Conservation (phyloP, 2,888 invertebrate species). For the Arge pagana region DNA sequence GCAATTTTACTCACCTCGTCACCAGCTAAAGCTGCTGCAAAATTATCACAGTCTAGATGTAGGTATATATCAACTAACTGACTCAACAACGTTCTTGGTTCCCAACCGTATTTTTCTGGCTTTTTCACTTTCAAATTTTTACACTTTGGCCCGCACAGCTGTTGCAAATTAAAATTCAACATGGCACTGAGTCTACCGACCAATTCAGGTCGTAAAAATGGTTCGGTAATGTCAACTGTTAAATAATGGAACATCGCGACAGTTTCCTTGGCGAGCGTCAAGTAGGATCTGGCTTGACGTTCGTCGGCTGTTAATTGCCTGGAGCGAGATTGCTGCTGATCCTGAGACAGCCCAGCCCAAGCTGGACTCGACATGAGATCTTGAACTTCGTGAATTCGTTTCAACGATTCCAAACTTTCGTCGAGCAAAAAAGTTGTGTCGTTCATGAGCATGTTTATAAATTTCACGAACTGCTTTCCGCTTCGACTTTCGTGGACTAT, state of each 20-base stretch:
- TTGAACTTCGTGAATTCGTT: slow-evolving; percentile 86
- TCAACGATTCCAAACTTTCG: slow-evolving; percentile 91
- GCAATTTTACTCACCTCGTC: slow-evolving; percentile 77
- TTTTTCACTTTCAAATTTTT: slow-evolving; percentile 90
- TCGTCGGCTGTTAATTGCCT: slow-evolving; percentile 84
- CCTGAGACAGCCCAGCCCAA: slow-evolving; percentile 70
- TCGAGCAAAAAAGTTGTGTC: slow-evolving; percentile 96
- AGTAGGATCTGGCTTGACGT: slow-evolving; percentile 85
- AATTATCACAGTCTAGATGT: slow-evolving; percentile 89
- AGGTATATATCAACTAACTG: slow-evolving; percentile 96
- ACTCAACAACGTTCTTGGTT: slow-evolving; percentile 87
- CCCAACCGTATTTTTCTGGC: slow-evolving; percentile 96
- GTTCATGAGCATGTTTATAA: slow-evolving; percentile 98
- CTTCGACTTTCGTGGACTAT: slow-evolving; percentile 90
- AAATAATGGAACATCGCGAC: slow-evolving; percentile 98
- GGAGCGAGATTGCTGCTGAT: slow-evolving; percentile 75
- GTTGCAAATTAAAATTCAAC: slow-evolving; percentile 97
- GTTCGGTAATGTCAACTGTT: slow-evolving; percentile 91
- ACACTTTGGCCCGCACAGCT: slow-evolving; percentile 95
- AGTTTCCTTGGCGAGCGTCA: slow-evolving; percentile 91
- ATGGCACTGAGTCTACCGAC: slow-evolving; percentile 94
- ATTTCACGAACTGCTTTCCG: slow-evolving; percentile 93
- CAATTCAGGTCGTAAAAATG: slow-evolving; percentile 91
- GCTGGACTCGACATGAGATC: slow-evolving; percentile 72
- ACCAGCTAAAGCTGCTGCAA: slow-evolving; percentile 89